phyloP scores from a whole-genome alignment of 2,888 invertebrate species.

The Cephus nigrinus region DNA sequence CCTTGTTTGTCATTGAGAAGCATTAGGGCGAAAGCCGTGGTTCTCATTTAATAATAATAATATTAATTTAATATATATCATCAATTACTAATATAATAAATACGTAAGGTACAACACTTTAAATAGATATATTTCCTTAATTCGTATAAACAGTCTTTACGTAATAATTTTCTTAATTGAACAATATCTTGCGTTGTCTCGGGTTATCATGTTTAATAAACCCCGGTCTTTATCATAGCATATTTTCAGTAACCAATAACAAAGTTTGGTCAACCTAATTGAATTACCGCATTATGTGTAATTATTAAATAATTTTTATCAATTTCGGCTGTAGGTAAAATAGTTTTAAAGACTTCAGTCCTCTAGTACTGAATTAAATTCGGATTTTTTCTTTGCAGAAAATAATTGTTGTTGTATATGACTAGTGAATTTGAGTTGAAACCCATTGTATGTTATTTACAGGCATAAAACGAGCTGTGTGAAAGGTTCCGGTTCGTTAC shows the following conservation, averaged over 20 bases:
- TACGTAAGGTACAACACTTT: neutral
- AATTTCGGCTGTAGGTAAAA: neutral
- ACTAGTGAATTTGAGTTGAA: neutral
- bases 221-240: neutral
- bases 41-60: neutral
- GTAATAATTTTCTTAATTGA: neutral
- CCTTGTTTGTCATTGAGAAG: neutral
- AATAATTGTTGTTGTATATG: neutral
- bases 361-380: neutral
- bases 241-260: neutral
- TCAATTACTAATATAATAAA: neutral
- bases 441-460: neutral
- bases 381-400: neutral
- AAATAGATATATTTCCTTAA: neutral
- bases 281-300: neutral
- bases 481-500: constrained; percentile 5
- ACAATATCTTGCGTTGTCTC: neutral
- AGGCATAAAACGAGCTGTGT: neutral
- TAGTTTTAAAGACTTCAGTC: neutral
- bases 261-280: neutral
- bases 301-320: neutral
- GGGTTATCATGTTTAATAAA: neutral
- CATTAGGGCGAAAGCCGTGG: neutral
- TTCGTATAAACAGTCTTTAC: neutral
- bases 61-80: neutral